Percentiles rank a stretch among this genome's conserved stretches.
Conservation (phyloP, 2,113 vertebrate species). For the Nyctereutes procyonoides region DNA sequence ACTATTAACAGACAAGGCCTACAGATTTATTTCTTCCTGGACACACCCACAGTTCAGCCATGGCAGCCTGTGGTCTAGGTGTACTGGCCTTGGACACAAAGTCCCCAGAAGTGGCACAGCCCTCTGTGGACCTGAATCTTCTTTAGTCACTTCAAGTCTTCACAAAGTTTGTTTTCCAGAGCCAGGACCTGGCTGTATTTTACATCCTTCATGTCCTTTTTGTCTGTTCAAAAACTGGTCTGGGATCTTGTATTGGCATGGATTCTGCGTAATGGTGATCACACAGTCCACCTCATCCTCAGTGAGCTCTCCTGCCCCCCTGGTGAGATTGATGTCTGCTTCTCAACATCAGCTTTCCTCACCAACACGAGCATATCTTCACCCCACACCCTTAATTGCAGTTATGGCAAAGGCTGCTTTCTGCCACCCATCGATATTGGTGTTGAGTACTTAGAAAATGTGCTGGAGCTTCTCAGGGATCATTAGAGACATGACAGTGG, state of each 20-base stretch:
- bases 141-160: neutral
- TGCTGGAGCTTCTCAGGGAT: neutral
- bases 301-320: neutral
- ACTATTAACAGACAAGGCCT: neutral
- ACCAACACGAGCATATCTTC: neutral
- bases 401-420: neutral
- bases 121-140: neutral
- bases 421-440: neutral
- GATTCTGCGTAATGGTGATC: neutral
- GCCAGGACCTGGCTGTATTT: neutral
- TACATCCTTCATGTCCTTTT: neutral
- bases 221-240: neutral
- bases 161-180: neutral
- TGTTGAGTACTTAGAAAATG: neutral
- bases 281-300: neutral
- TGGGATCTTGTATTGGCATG: neutral
- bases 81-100: neutral
- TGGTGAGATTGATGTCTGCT: neutral
- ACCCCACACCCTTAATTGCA: neutral
- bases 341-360: neutral
- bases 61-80: neutral
- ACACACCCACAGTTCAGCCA: neutral
- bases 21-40: neutral
- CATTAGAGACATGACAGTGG: neutral
- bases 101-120: neutral